Evolutionary conservation across 2,888 invertebrate species (phyloP).

Genomic region (Seira ritae): DNA sequence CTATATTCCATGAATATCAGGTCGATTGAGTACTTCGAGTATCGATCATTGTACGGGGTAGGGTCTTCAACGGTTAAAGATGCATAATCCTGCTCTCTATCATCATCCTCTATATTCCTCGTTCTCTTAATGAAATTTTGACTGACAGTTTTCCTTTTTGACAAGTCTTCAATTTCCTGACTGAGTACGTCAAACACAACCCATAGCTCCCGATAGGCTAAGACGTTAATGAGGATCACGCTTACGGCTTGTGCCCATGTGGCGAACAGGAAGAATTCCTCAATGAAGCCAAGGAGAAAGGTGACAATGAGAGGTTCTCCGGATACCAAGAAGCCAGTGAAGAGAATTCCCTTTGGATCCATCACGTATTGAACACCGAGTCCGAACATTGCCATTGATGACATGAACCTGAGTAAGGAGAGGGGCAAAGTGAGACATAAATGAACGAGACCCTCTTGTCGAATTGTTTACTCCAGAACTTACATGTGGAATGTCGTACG

Average conservation of each 20-base stretch:
- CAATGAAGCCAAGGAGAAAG: constrained; percentile 25
- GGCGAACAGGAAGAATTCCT: constrained; percentile 28
- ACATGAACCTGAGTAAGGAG: constrained; percentile 25
- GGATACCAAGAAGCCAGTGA: constrained; percentile 18
- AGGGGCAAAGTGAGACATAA: no score
- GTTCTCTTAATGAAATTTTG: background rate
- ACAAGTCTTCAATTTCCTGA: constrained; percentile 3
- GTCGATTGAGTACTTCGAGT: constrained; percentile 30
- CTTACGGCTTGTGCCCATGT: constrained; percentile 46
- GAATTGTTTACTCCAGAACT: background rate
- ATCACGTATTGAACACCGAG: constrained; percentile 37
- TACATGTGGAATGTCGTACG: constrained; percentile 29
- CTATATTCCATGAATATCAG: constrained; percentile 35
- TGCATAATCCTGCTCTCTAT: background rate
- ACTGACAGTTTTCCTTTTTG: background rate
- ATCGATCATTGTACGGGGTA: no score
- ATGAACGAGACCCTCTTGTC: no score
- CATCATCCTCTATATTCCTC: background rate
- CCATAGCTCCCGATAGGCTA: constrained; percentile 28
- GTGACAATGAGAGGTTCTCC: constrained; percentile 18
- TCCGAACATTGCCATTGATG: constrained; percentile 37
- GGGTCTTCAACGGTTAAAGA: no score
- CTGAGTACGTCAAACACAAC: constrained; percentile 28
- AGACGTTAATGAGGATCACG: constrained; percentile 24
- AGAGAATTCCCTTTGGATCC: constrained; percentile 40